Base-by-base conservation (phyloP, 2,888 invertebrate species). In the Phania funesta region DNA sequence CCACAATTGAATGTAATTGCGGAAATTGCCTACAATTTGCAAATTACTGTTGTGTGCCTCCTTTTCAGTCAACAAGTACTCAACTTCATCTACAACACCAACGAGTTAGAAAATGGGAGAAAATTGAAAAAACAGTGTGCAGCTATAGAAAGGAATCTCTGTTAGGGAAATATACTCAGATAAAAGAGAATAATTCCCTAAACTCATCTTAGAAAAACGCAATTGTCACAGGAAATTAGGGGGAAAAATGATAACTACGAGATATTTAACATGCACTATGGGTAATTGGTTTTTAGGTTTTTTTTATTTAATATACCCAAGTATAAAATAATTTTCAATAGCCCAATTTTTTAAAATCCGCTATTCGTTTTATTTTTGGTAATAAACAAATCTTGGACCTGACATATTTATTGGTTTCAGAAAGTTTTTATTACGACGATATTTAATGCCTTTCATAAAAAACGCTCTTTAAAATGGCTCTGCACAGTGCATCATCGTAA, bases 21-120 rank as follows among this genome's bases (percentile, higher is more conserved):
- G 79, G 75, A 81, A 84, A 79, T 84, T 79, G 81, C 76, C 64
- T 79, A 81, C 79, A 76, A 84, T 79, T 81, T 81, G 81, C 80
- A 83, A 83, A 81, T 83, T 80, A 83, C 78, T 75, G 71, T n/a
- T 70, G 52, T 65, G 18, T 46, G 62, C 32, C 67, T 41, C 44
- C 41, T 68, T 56, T 44, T 44, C 44, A n/a, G 64, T 70, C 16
- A 18, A 13, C 48, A 56, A 2, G 5, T 11, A 18, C 16, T 6
- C 16, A 58, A 11, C 46, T 32, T 13, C 46, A 54, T 3, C 35
- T 9, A 16, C 18, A 64, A 7, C 20, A 46, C 11, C 11, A 13
- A 20, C 11, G 16, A 35, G 18, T 8, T 16, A 24, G 50, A 54
- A 48, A 24, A 18, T 54, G 18, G 11, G 64, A 9, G 16, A 32